phyloP scores from a whole-genome alignment of 2,888 invertebrate species.

The Amaurobius ferox region DNA sequence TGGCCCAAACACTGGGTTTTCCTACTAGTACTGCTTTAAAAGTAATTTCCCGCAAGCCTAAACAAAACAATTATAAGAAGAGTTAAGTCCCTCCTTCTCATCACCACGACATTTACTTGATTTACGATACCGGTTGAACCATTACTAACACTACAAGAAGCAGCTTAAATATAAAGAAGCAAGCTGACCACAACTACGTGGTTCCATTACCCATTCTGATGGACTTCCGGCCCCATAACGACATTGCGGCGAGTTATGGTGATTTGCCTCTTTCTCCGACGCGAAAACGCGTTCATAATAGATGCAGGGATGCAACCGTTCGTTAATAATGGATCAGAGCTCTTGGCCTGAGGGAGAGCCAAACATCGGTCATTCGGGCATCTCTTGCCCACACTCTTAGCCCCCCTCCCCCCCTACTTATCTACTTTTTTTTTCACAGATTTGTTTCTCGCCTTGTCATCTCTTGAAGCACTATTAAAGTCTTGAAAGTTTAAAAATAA shows the following conservation, averaged over 20 bases:
- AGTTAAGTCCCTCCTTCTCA: neutral
- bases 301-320: constrained; percentile 21
- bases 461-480: neutral
- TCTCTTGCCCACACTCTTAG: neutral
- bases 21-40: no score
- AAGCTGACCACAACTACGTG: constrained; percentile 36
- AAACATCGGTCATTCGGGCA: constrained; percentile 2
- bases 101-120: constrained; percentile 6
- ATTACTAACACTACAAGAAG: constrained; percentile 28
- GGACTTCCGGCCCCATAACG: constrained; percentile 57
- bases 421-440: neutral
- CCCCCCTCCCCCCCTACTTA: neutral
- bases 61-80: neutral
- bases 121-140: constrained; percentile 23
- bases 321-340: neutral
- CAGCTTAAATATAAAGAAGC: neutral
- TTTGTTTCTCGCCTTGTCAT: neutral
- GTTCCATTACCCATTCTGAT: constrained; percentile 68
- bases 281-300: constrained; percentile 67
- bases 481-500: no score
- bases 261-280: constrained; percentile 39
- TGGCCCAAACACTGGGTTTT: no score
- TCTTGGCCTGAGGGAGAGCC: constrained; percentile 4
- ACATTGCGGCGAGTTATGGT: constrained; percentile 66
- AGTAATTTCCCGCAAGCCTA: no score